phyloP scores from a whole-genome alignment of 1,140 invertebrate species.

The Amphibalanus amphitrite region DNA sequence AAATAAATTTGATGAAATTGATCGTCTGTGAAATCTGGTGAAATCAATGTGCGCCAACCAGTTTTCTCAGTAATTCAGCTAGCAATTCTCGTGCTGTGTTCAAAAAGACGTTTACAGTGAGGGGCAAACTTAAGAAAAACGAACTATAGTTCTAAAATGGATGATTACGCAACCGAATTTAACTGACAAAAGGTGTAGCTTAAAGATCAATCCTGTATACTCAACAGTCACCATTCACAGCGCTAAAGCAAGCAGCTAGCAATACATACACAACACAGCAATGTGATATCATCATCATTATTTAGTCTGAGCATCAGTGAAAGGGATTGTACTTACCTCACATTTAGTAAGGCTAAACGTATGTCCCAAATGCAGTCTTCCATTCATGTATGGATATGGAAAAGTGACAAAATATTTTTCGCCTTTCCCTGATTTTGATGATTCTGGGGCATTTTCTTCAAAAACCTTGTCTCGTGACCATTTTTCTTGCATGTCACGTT shows the following conservation, averaged over 20 bases:
- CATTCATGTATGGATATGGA: constrained; percentile 99
- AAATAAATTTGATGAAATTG: too few relatives aligned
- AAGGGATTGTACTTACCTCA: constrained; percentile 43
- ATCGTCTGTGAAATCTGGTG: too few relatives aligned
- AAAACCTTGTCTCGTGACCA: constrained; percentile 6
- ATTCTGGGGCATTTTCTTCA: constrained; percentile 13
- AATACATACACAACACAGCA: too few relatives aligned
- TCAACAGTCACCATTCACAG: not conserved
- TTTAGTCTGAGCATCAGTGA: too few relatives aligned
- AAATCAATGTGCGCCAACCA: too few relatives aligned
- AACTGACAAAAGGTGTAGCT: too few relatives aligned
- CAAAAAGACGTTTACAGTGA: too few relatives aligned
- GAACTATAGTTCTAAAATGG: constrained; percentile 1
- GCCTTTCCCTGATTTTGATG: constrained; percentile 20
- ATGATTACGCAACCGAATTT: not conserved
- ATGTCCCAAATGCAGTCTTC: constrained; percentile 89
- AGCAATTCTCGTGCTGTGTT: too few relatives aligned
- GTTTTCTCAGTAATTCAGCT: too few relatives aligned
- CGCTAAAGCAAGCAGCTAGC: not conserved
- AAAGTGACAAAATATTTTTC: constrained; percentile 91
- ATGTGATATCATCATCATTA: too few relatives aligned
- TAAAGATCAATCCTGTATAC: not conserved
- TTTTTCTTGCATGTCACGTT: constrained; percentile 8
- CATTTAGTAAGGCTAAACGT: constrained; percentile 97
- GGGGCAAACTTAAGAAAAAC: too few relatives aligned